Evolutionary conservation across 2,113 vertebrate genomes (phyloP).

Genomic region (Hystrix brachyura): DNA sequence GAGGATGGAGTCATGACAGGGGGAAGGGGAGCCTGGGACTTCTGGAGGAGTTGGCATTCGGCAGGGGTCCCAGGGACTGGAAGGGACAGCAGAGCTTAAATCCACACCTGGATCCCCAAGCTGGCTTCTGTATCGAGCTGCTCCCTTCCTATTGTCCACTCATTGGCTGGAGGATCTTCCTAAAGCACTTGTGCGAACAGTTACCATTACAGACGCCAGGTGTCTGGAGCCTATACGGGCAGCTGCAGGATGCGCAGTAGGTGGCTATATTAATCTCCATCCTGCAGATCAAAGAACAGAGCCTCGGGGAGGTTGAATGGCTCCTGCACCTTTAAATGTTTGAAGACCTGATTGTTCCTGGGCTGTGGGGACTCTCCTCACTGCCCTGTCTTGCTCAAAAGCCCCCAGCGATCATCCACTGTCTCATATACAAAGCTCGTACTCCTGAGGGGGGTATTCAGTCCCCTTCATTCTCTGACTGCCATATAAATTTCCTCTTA

Average conservation of each 20-base stretch:
- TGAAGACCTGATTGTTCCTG: background rate
- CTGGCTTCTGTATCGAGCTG: background rate
- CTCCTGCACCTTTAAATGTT: fast-evolving
- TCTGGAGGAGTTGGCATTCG: background rate
- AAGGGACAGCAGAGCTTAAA: background rate
- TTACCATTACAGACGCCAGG: background rate
- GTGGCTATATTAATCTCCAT: fast-evolving
- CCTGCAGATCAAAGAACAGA: background rate
- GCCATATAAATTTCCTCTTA: background rate
- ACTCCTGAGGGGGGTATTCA: background rate
- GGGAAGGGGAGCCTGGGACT: background rate
- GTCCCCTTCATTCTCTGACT: background rate
- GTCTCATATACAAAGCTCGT: background rate
- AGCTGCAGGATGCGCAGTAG: background rate
- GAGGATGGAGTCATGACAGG: background rate
- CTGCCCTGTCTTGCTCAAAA: background rate
- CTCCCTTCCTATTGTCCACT: background rate
- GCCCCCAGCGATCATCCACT: background rate
- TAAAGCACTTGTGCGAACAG: fast-evolving
- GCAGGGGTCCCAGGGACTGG: background rate
- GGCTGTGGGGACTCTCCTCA: fast-evolving
- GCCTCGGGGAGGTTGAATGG: background rate
- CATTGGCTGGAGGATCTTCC: fast-evolving
- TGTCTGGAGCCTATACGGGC: background rate
- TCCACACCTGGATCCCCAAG: background rate